A percentile compares a stretch with the other conserved stretches of the same genome.
These are phyloP conservation scores for Anhinga anhinga DNA, from an alignment of 2,113 vertebrate genomes.

Conservation along the genomic window DNA sequence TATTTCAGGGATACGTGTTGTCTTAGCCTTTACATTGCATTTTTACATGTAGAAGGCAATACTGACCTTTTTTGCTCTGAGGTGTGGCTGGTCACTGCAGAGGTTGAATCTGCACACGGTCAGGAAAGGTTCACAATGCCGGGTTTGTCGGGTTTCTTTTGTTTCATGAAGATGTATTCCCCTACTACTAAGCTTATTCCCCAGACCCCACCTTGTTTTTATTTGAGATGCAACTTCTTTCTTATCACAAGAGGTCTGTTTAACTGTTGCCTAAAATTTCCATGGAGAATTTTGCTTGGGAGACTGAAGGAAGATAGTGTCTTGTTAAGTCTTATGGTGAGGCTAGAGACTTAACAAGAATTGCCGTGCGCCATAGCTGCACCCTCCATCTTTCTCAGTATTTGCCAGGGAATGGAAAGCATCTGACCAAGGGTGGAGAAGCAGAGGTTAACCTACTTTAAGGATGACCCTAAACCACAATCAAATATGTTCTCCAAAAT, in stretches of 20 bases:
- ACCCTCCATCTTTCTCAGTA: background rate
- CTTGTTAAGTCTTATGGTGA: background rate
- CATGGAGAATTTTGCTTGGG: background rate
- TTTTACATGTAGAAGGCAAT: background rate
- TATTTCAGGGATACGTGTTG: background rate
- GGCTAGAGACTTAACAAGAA: background rate
- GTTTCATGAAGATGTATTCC: background rate
- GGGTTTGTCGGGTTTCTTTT: background rate
- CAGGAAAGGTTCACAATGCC: background rate
- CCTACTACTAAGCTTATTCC: no score
- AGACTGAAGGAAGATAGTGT: background rate
- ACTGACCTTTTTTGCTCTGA: background rate
- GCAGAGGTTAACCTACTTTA: background rate
- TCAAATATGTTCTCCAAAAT: background rate
- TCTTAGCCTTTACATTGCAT: background rate
- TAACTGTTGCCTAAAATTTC: background rate
- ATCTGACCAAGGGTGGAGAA: background rate
- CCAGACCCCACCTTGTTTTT: background rate
- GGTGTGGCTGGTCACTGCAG: background rate
- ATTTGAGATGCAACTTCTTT: background rate
- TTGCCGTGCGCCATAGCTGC: background rate
- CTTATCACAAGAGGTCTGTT: background rate
- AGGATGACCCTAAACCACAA: background rate
- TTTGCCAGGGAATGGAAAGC: background rate
- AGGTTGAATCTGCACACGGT: fast-evolving